Evolutionary conservation across 2,113 vertebrate genomes (phyloP), one percentile per base, ranked within the genome.

Genomic region (Pterophyllum scalare): DNA sequence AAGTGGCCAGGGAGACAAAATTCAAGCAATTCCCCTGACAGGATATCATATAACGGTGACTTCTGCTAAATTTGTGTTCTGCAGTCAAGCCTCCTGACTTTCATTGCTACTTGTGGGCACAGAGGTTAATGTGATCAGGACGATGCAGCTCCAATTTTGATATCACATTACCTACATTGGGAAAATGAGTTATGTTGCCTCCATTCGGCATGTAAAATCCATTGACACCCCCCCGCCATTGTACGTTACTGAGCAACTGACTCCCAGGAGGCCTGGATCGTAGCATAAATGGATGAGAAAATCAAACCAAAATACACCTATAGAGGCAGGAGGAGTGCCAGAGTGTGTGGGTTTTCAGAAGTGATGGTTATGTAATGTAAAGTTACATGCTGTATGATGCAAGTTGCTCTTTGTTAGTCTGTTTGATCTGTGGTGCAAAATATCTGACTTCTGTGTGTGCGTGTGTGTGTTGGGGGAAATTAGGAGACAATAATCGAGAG

Each of bases 401-500:
- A 74, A 38, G 74, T 75, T 87, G 52, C 65, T 83, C 38, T 72
- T 87, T n/a, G n/a, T 61, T 19, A 40, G 33, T 86, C 79, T 70
- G 85, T 80, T 46, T 89, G 52, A 86, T 80, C 74, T 35, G 46
- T 61, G 58, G 43, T 77, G 67, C 67, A 72, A 72, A 72, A 54
- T 72, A 31, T 72, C 26, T 72, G 46, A 72, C 52, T 72, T 52
- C 46, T 82, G n/a, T 92, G 31, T 87, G 56, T 60, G 15, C 77
- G 57, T 91, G 56, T 90, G 46, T 83, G 13, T 91, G 31, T 79
- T 46, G 88, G 57, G 87, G 81, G 11, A 78, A 76, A 86, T 85
- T 33, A 97, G 97, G 97, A 97, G 59, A 96, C 96, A 80, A 96
- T 96, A 1, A 93, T 96, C 85, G 95, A 97, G 91, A 97, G 93